Evolutionary conservation across 2,113 vertebrate species (phyloP), one percentile per base, ranked within the genome.

Genomic region (Microcebus jonahi): DNA sequence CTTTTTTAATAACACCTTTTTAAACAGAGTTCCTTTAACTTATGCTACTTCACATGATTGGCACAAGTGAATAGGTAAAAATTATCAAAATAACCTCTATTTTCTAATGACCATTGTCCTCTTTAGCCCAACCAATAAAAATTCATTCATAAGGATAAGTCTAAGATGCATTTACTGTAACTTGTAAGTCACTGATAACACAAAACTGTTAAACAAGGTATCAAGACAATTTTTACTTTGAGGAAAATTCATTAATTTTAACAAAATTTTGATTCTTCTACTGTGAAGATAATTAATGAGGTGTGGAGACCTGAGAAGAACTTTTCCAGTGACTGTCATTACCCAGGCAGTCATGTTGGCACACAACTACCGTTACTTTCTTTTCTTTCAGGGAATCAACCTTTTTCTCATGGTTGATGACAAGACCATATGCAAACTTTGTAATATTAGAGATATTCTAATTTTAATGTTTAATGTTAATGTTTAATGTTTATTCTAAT

Each of bases 301-400:
- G 3, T 9, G 17, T 13, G 6, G 27, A 68, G 29, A 59, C 21
- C 50, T 50, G 11, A 50, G 27, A 57, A 17, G 9, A 83, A 77
- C 68, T n/a, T 59, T 45, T 71, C 13, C 14, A 21, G 10, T 13
- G 31, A 27, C 27, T 48, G 53, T 18, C 31, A 36, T 55, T 53
- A 15, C 4, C 14, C 17, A 77, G 36, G 18, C 1, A 29, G 8
- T 2, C 0, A 31, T 1, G 2, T 45, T 31, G 2, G 21, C 34
- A 29, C 2, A 12, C 5, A 5, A 9, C 3, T 6, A 31, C 8
- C 3, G 6, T 36, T 48, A 8, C 31, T 90, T 83, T 80, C 12
- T 61, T 50, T n/a, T 23, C 21, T 31, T 79, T 57, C 21, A 3
- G 8, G 29, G 36, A 87, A 31, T n/a, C 20, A 6, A 27, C 8